These are phyloP conservation scores for Otis tarda DNA, from an alignment of 2,113 vertebrate genomes.

Conservation along the genomic window DNA sequence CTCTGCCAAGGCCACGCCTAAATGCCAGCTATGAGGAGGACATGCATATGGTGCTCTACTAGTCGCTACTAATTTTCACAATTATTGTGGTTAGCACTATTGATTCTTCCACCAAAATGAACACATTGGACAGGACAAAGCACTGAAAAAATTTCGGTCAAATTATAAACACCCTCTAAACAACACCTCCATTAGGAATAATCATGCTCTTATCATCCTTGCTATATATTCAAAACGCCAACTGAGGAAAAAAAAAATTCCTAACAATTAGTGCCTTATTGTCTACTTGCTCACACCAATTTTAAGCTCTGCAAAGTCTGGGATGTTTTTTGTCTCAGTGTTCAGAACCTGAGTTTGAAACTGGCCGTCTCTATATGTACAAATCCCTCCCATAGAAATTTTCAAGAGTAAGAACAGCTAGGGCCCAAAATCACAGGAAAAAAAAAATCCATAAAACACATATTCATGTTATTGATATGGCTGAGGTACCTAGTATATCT, in stretches of 20 bases:
- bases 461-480: not conserved
- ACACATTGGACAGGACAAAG: constrained; percentile 57
- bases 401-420: not conserved
- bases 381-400: not conserved
- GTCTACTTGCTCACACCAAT: not conserved
- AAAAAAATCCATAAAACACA: not conserved
- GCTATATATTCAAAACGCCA: not conserved
- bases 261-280: not conserved
- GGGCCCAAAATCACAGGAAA: not conserved
- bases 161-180: constrained; percentile 34
- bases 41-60: constrained; percentile 43
- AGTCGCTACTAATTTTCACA: constrained; percentile 42
- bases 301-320: not conserved
- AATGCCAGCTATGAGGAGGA: constrained; percentile 10
- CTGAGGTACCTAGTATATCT: too few relatives aligned
- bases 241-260: not conserved
- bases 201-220: not conserved
- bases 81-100: constrained; percentile 45
- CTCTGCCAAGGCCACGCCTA: not conserved
- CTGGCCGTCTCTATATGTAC: not conserved
- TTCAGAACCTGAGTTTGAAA: not conserved
- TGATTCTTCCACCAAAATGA: constrained; percentile 51
- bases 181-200: not conserved
- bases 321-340: not conserved
- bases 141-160: constrained; percentile 15